Conservation (phyloP, 2,113 vertebrate species). For the Percopsis transmontana region DNA sequence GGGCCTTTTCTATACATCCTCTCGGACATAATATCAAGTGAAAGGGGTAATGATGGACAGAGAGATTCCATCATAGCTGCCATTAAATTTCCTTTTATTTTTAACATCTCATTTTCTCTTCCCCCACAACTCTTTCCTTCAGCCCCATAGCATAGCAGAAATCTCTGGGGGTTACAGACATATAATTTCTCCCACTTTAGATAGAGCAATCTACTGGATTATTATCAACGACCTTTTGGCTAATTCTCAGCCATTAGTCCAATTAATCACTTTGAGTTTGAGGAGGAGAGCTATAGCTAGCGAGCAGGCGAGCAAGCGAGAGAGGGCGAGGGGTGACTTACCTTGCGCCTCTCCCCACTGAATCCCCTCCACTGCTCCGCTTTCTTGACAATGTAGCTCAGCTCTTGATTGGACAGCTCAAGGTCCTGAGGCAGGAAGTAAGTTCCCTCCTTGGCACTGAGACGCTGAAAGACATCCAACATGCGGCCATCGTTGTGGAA, state of each 20-base stretch:
- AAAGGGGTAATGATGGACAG: constrained; percentile 10
- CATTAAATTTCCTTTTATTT: background rate
- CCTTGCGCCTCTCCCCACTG: constrained; percentile 87
- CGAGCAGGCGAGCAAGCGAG: background rate
- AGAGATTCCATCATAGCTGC: constrained; percentile 5
- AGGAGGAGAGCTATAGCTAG: constrained; percentile 1
- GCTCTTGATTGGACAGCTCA: constrained; percentile 91
- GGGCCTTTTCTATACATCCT: constrained; percentile 49
- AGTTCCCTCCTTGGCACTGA: constrained; percentile 79
- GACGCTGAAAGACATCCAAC: constrained; percentile 82
- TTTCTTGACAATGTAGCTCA: constrained; percentile 88
- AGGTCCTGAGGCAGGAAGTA: constrained; percentile 87
- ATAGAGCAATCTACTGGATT: constrained; percentile 47
- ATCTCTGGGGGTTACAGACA: constrained; percentile 31
- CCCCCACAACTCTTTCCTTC: constrained; percentile 17
- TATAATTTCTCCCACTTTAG: constrained; percentile 24
- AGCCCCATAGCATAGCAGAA: background rate
- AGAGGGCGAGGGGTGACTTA: constrained; percentile 58
- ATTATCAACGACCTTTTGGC: constrained; percentile 37
- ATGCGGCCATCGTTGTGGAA: constrained; percentile 83
- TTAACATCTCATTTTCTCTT: background rate
- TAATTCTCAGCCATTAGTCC: constrained; percentile 47
- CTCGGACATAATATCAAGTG: constrained; percentile 38
- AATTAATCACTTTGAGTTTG: constrained; percentile 42
- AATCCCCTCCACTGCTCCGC: constrained; percentile 91